phyloP scores from a whole-genome alignment of 2,888 invertebrate genomes.

The Microdon myrmicae region DNA sequence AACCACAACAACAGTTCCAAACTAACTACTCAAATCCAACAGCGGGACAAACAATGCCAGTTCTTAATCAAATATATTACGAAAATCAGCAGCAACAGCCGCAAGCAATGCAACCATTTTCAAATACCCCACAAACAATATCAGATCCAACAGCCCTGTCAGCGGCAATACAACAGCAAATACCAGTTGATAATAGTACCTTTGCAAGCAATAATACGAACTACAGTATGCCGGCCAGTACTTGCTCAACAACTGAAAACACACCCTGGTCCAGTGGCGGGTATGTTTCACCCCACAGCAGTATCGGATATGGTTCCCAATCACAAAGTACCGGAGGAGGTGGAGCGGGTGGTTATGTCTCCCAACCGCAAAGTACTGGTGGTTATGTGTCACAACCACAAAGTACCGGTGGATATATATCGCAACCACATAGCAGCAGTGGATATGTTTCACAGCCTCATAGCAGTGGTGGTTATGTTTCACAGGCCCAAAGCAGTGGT shows the following conservation, averaged over 20 bases:
- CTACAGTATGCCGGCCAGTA: slow-evolving; percentile 64
- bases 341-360: slow-evolving; percentile 8
- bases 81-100: slow-evolving; percentile 55
- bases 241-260: slow-evolving; percentile 24
- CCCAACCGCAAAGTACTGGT: slow-evolving; percentile 21
- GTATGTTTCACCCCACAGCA: background rate
- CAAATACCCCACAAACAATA: slow-evolving; percentile 62
- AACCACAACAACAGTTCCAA: slow-evolving; percentile 38
- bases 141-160: slow-evolving; percentile 59
- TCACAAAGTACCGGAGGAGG: background rate
- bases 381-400: slow-evolving; percentile 22
- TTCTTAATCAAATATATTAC: slow-evolving; percentile 60
- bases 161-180: slow-evolving; percentile 55
- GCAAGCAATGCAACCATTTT: slow-evolving; percentile 52
- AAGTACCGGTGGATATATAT: too few relatives aligned
- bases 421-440: too few relatives aligned
- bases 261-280: background rate
- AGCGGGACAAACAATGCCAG: slow-evolving; percentile 62
- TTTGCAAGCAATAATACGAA: slow-evolving; percentile 67
- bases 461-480: too few relatives aligned
- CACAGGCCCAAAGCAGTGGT: too few relatives aligned
- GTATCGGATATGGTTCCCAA: background rate
- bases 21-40: slow-evolving; percentile 25
- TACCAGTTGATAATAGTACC: slow-evolving; percentile 23
- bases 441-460: too few relatives aligned